phyloP scores from a whole-genome alignment of 2,888 invertebrate genomes.

The Octonoba sinensis region DNA sequence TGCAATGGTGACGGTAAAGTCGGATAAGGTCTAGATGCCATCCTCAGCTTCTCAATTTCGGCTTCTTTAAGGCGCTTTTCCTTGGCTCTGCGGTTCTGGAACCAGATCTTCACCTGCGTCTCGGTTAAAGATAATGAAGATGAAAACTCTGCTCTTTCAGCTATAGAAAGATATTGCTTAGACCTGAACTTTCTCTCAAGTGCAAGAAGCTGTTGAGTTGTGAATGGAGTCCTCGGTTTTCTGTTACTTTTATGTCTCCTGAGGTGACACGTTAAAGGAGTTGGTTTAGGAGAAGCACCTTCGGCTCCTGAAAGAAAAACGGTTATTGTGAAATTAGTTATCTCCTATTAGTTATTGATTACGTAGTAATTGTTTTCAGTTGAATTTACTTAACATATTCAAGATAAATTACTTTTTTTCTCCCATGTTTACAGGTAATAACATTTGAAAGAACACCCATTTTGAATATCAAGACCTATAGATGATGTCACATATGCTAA shows the following conservation, averaged over 20 bases:
- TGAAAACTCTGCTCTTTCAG: constrained; percentile 94
- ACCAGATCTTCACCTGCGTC: constrained; percentile 84
- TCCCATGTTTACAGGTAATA: no score
- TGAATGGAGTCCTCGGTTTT: constrained; percentile 94
- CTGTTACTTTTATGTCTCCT: constrained; percentile 95
- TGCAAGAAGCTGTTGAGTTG: constrained; percentile 90
- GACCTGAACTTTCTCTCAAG: constrained; percentile 93
- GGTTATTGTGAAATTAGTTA: background rate
- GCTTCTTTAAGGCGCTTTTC: constrained; percentile 97
- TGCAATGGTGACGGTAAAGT: constrained; percentile 48
- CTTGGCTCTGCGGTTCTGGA: constrained; percentile 85
- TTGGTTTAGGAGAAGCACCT: constrained; percentile 52
- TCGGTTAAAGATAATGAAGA: constrained; percentile 90
- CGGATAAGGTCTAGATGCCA: constrained; percentile 77
- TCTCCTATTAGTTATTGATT: no score
- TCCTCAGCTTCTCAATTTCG: constrained; percentile 90
- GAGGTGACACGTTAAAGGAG: constrained; percentile 74
- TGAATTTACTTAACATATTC: background rate
- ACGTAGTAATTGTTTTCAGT: constrained; percentile 29
- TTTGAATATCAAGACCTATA: no score
- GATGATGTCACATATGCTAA: no score
- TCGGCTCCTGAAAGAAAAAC: constrained; percentile 37
- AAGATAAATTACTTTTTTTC: no score
- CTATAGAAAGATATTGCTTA: constrained; percentile 94
- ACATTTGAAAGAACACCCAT: no score